These are phyloP conservation scores for Orthosia gothica DNA, from an alignment of 2,888 invertebrate genomes.

Conservation along the genomic window DNA sequence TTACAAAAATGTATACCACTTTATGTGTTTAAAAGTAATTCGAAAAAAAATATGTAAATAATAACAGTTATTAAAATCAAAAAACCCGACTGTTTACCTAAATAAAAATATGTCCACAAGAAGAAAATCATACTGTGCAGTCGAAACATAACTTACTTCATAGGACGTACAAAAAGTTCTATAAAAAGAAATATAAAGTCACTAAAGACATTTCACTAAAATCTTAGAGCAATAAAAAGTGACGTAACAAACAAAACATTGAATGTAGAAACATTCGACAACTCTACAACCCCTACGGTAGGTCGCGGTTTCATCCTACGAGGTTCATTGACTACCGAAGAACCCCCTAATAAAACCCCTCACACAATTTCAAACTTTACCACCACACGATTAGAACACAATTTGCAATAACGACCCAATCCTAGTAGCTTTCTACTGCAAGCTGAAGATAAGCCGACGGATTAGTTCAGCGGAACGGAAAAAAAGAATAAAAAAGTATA, in stretches of 20 bases:
- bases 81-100: no score
- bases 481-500: conserved; percentile 83
- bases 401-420: conserved; percentile 54
- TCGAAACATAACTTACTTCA: no score
- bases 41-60: no score
- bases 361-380: conserved; percentile 71
- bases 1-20: no score
- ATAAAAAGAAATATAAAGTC: not conserved
- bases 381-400: conserved; percentile 42
- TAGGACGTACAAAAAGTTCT: no score
- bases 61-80: no score
- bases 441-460: conserved; percentile 87
- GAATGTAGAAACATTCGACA: conserved; percentile 73
- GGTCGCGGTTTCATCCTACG: conserved; percentile 86
- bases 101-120: no score
- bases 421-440: conserved; percentile 82
- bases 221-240: conserved; percentile 48
- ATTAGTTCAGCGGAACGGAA: conserved; percentile 86
- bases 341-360: conserved; percentile 74
- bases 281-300: conserved; percentile 84
- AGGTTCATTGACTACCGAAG: conserved; percentile 85
- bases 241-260: conserved; percentile 54
- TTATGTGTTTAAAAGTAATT: no score
- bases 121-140: no score
- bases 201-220: conserved; percentile 15